phyloP scores from a whole-genome alignment of 2,113 vertebrate genomes.

The Mystacornis crossleyi region DNA sequence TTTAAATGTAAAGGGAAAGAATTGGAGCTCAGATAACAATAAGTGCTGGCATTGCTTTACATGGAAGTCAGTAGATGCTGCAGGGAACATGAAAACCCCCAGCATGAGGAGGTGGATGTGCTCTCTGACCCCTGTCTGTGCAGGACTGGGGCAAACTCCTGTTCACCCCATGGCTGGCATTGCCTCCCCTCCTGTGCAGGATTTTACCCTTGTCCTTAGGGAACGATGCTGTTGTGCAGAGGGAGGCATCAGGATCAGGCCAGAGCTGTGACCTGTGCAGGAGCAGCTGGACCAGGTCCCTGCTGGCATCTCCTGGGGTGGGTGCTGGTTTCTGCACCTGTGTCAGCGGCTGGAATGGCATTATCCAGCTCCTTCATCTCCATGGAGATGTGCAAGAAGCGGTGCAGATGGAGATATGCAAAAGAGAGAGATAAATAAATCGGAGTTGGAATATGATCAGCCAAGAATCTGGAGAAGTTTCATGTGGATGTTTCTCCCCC shows the following conservation, averaged over 20 bases:
- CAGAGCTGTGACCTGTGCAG: background rate
- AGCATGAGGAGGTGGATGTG: background rate
- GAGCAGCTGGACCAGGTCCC: background rate
- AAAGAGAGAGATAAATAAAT: constrained; percentile 32
- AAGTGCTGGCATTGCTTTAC: background rate
- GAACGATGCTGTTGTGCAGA: background rate
- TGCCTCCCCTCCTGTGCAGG: background rate
- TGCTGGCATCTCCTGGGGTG: background rate
- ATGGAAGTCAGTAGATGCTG: background rate
- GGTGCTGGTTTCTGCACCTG: background rate
- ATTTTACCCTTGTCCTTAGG: background rate
- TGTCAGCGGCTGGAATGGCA: background rate
- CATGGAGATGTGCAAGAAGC: constrained; percentile 52
- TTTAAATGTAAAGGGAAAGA: background rate
- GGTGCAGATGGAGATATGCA: constrained; percentile 41
- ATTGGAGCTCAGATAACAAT: background rate
- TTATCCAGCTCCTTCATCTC: constrained; percentile 40
- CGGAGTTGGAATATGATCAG: background rate
- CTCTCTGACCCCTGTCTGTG: background rate
- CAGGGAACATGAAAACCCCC: background rate
- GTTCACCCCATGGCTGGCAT: fast-evolving
- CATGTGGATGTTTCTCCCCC: background rate
- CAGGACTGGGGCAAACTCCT: background rate
- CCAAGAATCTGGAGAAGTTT: background rate
- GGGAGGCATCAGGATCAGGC: background rate